Conservation (phyloP, 2,797 vertebrate genomes). For the Glyptemys insculpta region DNA sequence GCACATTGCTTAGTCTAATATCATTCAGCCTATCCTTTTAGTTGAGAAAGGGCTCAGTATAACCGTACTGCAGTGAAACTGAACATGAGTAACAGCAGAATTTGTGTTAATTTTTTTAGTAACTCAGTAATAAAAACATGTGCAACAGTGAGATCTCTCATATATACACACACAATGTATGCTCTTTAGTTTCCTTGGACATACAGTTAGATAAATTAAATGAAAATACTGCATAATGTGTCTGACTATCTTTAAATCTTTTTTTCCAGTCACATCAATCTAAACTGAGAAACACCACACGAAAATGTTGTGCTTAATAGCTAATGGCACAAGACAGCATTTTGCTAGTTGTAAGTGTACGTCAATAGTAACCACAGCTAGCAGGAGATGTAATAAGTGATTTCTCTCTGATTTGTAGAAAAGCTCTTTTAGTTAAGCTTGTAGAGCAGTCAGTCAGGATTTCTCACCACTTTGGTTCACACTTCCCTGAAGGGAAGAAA, state of each 20-base stretch:
- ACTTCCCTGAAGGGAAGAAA: slow-evolving; percentile 37
- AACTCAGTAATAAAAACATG: slow-evolving; percentile 76
- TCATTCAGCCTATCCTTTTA: slow-evolving; percentile 70
- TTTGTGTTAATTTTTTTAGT: slow-evolving; percentile 75
- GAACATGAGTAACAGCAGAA: slow-evolving; percentile 69
- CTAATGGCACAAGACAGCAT: slow-evolving; percentile 68
- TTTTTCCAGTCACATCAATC: slow-evolving; percentile 64
- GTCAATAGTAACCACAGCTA: slow-evolving; percentile 72
- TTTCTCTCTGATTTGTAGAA: slow-evolving; percentile 54
- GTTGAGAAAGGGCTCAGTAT: slow-evolving; percentile 54
- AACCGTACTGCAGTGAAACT: slow-evolving; percentile 56
- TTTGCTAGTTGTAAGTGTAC: slow-evolving; percentile 56
- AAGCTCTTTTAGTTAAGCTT: slow-evolving; percentile 48
- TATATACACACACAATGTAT: neutral
- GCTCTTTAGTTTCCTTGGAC: neutral
- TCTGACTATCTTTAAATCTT: slow-evolving; percentile 70
- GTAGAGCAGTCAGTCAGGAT: slow-evolving; percentile 48
- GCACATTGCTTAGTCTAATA: slow-evolving; percentile 71
- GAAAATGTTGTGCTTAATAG: slow-evolving; percentile 70
- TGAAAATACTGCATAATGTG: slow-evolving; percentile 72
- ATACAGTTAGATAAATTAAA: neutral
- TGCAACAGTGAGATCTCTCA: slow-evolving; percentile 46
- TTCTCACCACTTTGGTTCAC: slow-evolving; percentile 37
- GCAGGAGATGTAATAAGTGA: slow-evolving; percentile 60
- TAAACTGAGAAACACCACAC: slow-evolving; percentile 67